Conservation (phyloP, 2,888 invertebrate species). For the Xylophagus ater region DNA sequence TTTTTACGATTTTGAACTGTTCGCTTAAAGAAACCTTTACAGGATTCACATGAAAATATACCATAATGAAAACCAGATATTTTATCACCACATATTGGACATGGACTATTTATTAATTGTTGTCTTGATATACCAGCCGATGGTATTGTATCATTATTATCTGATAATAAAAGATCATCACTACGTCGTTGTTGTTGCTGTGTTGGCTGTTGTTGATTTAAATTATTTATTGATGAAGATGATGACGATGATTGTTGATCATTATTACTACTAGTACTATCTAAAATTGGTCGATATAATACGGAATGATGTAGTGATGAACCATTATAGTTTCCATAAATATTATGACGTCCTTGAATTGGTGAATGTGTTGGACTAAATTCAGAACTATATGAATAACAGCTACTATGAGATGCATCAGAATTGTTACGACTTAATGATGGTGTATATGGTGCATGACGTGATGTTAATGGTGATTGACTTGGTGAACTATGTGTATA, state of each 20-base stretch:
- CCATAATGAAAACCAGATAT: constrained; percentile 97
- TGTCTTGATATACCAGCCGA: constrained; percentile 73
- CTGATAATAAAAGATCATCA: constrained; percentile 24
- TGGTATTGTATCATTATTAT: constrained; percentile 36
- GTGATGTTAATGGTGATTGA: constrained; percentile 73
- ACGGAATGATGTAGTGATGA: constrained; percentile 42
- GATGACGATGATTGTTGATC: constrained; percentile 13
- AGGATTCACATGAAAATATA: constrained; percentile 94
- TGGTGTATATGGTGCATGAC: constrained; percentile 70
- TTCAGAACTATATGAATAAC: constrained; percentile 74
- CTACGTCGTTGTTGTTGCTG: constrained; percentile 30
- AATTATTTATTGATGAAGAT: constrained; percentile 27
- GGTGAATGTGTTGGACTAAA: constrained; percentile 81
- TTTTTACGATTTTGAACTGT: constrained; percentile 98
- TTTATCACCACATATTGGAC: constrained; percentile 91
- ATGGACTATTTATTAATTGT: constrained; percentile 84
- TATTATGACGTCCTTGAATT: constrained; percentile 56
- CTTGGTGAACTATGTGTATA: constrained; percentile 73
- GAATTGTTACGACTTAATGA: constrained; percentile 81
- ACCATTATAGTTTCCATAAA: constrained; percentile 30
- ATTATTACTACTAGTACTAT: constrained; percentile 26
- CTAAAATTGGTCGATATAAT: constrained; percentile 44
- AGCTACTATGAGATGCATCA: constrained; percentile 81
- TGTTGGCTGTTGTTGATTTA: constrained; percentile 20
- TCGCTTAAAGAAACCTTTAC: constrained; percentile 96